A percentile compares a stretch with the other conserved stretches of the same genome.
Conservation (phyloP, 2,113 vertebrate genomes). For the Elachura formosa region DNA sequence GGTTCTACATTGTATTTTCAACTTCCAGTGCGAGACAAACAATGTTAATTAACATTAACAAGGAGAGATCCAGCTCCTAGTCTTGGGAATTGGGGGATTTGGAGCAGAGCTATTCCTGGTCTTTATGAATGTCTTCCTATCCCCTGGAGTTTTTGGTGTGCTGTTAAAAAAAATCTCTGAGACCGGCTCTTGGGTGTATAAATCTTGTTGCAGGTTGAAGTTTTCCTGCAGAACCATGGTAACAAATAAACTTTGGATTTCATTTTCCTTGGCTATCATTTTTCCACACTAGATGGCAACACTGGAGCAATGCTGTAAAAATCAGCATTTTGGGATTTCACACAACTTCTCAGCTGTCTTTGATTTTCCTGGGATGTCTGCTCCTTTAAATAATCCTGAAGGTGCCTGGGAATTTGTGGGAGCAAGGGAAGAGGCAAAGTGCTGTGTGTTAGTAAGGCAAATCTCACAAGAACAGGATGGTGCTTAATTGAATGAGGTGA, state of each 20-base stretch:
- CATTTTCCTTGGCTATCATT: background rate
- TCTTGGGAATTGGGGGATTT: background rate
- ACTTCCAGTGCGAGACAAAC: background rate
- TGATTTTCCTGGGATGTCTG: background rate
- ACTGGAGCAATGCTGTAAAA: background rate
- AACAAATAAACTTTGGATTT: background rate
- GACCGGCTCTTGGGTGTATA: background rate
- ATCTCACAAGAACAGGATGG: background rate
- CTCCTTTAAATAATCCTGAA: background rate
- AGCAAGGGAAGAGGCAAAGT: background rate
- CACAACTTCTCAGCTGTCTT: background rate
- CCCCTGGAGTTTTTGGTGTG: background rate
- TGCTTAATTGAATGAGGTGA: background rate
- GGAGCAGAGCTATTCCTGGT: background rate
- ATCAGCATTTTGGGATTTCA: background rate
- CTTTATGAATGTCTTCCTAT: rapidly evolving
- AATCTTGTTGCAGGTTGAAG: background rate
- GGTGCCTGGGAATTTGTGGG: background rate
- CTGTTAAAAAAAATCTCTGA: background rate
- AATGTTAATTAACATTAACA: background rate
- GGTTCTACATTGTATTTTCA: background rate
- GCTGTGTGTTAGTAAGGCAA: background rate
- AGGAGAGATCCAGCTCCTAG: background rate
- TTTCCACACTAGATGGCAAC: background rate
- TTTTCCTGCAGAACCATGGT: background rate